Conservation (phyloP, 2,888 invertebrate species). For the Halictus ligatus region DNA sequence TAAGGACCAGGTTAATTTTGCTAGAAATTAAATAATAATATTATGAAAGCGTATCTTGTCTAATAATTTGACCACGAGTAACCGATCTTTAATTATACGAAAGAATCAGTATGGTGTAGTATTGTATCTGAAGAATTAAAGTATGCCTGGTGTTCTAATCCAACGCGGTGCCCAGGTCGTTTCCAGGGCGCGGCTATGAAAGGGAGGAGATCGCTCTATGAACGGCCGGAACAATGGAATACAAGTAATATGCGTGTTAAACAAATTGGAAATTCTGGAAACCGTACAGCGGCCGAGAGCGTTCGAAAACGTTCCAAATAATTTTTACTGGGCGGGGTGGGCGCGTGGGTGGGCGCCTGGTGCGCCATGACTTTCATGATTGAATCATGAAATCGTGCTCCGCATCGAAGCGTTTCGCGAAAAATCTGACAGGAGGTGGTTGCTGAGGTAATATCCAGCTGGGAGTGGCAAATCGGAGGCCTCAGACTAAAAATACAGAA, state of each 20-base stretch:
- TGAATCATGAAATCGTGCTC: conserved; percentile 41
- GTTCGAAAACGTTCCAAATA: conserved; percentile 45
- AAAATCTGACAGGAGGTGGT: neutral
- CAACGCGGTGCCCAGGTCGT: conserved; percentile 29
- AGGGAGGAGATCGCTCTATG: conserved; percentile 37
- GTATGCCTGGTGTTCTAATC: conserved; percentile 36
- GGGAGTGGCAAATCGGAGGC: conserved; percentile 24
- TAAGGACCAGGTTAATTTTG: neutral
- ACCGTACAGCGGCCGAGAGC: conserved; percentile 12
- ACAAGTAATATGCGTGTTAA: conserved; percentile 42
- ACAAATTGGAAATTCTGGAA: conserved; percentile 48
- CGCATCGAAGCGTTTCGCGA: conserved; percentile 17
- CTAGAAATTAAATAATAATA: neutral
- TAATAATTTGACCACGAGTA: neutral
- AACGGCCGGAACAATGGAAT: conserved; percentile 50
- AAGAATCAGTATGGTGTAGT: neutral
- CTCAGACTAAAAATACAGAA: neutral
- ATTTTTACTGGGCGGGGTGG: conserved; percentile 35
- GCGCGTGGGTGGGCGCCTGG: conserved; percentile 30
- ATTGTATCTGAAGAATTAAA: neutral
- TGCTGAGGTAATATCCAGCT: conserved; percentile 23
- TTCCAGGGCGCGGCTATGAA: conserved; percentile 26
- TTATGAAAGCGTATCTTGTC: neutral
- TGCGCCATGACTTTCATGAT: conserved; percentile 42
- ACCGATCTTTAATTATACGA: neutral